These are phyloP conservation scores for Colossoma macropomum DNA, from an alignment of 2,113 vertebrate species.

Conservation along the genomic window DNA sequence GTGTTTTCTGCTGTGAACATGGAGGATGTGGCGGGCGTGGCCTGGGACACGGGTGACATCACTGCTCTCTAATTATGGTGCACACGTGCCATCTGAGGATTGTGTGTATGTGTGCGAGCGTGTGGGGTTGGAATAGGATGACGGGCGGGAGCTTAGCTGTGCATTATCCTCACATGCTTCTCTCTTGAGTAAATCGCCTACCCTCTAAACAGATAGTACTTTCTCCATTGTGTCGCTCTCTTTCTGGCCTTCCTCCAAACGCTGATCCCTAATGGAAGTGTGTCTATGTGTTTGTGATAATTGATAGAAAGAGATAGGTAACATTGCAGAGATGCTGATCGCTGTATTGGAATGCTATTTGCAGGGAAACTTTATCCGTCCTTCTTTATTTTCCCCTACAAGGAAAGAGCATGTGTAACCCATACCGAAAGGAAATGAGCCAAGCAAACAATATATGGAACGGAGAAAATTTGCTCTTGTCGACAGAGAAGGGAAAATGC, in stretches of 20 bases:
- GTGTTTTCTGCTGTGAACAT: constrained; percentile 64
- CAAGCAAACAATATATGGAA: background rate
- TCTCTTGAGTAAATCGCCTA: constrained; percentile 43
- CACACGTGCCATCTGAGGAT: constrained; percentile 67
- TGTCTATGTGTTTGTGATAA: constrained; percentile 32
- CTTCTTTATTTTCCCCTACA: constrained; percentile 3
- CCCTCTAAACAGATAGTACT: constrained; percentile 32
- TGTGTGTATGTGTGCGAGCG: constrained; percentile 43
- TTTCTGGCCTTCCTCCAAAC: constrained; percentile 31
- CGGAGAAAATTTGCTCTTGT: background rate
- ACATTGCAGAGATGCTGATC: constrained; percentile 9
- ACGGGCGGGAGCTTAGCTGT: constrained; percentile 38
- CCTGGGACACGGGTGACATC: constrained; percentile 74
- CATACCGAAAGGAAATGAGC: constrained; percentile 23
- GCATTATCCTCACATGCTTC: constrained; percentile 54
- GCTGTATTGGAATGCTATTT: constrained; percentile 19
- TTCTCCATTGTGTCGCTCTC: constrained; percentile 12
- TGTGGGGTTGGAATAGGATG: constrained; percentile 1
- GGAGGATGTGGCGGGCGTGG: constrained; percentile 64
- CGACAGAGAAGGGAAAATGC: background rate
- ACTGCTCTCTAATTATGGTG: constrained; percentile 75
- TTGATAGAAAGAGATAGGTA: constrained; percentile 27
- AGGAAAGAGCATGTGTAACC: constrained; percentile 21
- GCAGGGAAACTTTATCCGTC: constrained; percentile 16
- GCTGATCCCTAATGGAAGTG: constrained; percentile 26